Evolutionary conservation across 1,140 invertebrate genomes (phyloP), one percentile per base, ranked within the genome.

Genomic region (Heliconius hermathena): DNA sequence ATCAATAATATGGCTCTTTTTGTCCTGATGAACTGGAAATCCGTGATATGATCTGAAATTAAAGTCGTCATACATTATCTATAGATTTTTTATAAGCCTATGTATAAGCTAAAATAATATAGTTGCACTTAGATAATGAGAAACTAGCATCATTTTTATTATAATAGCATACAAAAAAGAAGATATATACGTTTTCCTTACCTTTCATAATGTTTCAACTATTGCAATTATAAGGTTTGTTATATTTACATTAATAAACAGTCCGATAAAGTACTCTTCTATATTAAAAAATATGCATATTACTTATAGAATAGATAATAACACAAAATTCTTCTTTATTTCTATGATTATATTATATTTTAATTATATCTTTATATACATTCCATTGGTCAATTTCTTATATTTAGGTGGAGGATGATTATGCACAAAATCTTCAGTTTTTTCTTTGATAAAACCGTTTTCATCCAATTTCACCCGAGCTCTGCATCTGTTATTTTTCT

Each of bases 331-430:
- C 0, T 5, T 13, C 11, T 41, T 76, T 36, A 41, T 22, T 26
- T 41, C 33, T 38, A 76, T 16, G 8, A 13, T 49, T 52, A 57
- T 71, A 70, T 60, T 81, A 22, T 3, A 22, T 29, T 4, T 76
- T n/a, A 74, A 74, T n/a, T 71, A 80, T 66, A 82, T 22, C 71
- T 84, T 86, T 3, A 88, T 60, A 75, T 85, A 87, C 8, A 83
- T 72, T 29, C 87, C 86, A 41, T 72, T 66, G 0, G 54, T 6
- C 1, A 83, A 84, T 8, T 76, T 18, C 8, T 76, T 57, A 74
- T 84, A 89, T 29, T 76, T 79, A 0, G 87, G 85, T 8, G 83
- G 76, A 20, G 77, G 54, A 66, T 81, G 83, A n/a, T n/a, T 22
- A 74, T 84, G 83, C 0, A 66, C 38, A 8, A 76, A 54, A 46